Evolutionary conservation across 2,797 vertebrate genomes (phyloP), one percentile per base, ranked within the genome.

Genomic region (Pseudomugil gertrudae): DNA sequence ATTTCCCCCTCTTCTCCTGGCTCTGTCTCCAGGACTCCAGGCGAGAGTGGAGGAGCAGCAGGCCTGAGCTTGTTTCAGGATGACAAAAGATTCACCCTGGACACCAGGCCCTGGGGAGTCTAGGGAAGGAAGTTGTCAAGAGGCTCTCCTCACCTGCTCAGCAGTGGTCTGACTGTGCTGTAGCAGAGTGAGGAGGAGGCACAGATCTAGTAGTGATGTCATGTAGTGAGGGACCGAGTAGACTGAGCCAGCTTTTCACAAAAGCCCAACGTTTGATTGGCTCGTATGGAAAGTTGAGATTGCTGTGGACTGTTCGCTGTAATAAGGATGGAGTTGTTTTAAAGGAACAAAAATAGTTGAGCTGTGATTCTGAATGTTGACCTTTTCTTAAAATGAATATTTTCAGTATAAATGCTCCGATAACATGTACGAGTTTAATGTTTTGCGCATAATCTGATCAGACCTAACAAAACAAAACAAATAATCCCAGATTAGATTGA

Each of bases 1-100:
- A 94, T 95, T 88, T 85, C 58, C 88, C 94, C 88, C 94, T 63
- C 85, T n/a, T 76, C 89, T 92, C 90, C 81, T 84, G 79, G 87
- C 88, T 86, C 78, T 69, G 91, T 92, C 87, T 91, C 87, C 74
- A 85, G 87, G 88, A 89, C 87, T 90, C 83, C 81, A 90, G 87
- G 88, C 85, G 85, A 80, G 86, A 88, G 82, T 81, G 80, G 86
- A 86, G 81, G 84, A 87, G 87, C 83, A 83, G 85, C 89, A 90
- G 92, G 91, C 82, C 87, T 61, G 68, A 91, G 80, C 92, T 92
- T 92, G 88, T 91, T 93, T 87, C 84, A 89, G 86, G 83, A 85
- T 86, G 87, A 93, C 88, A 92, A 93, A 91, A 90, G 90, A 90
- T 88, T 87, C 85, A 80, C 80, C 79, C 84, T 13, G 84, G 81